Percentiles rank a stretch among this genome's conserved stretches.
phyloP scores from a whole-genome alignment of 2,797 vertebrate species.

The Tolypeutes matacus region DNA sequence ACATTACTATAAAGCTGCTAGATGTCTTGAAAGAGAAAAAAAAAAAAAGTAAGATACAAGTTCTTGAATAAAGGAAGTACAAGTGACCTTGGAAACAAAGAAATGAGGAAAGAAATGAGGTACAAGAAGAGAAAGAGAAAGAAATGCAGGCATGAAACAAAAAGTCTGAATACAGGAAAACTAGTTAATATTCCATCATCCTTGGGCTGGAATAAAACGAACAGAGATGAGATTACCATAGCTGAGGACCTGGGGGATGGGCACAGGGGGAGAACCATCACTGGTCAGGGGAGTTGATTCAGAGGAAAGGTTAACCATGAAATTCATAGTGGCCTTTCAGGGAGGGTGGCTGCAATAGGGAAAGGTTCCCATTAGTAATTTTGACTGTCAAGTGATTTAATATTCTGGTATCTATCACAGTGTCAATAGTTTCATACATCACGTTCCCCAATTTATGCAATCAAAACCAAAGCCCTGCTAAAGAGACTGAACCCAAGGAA shows the following conservation, averaged over 20 bases:
- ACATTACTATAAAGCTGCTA: background rate
- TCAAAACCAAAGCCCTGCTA: background rate
- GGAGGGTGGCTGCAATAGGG: background rate
- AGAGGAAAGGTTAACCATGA: background rate
- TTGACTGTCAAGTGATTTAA: too few relatives aligned
- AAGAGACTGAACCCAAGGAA: background rate
- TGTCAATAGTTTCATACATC: rapidly evolving
- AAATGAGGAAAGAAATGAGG: background rate
- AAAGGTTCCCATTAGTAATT: too few relatives aligned
- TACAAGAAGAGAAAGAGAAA: background rate
- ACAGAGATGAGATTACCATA: background rate
- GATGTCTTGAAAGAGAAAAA: background rate
- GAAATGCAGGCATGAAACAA: background rate
- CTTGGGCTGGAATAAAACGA: background rate
- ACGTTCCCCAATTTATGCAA: background rate
- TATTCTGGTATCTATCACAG: background rate
- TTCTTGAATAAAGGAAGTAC: background rate
- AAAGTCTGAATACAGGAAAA: background rate
- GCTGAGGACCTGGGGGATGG: background rate
- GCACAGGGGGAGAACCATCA: background rate
- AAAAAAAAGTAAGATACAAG: background rate
- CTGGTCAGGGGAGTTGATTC: background rate
- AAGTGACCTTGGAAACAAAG: background rate
- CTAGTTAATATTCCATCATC: background rate
- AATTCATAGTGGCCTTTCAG: background rate